These are phyloP conservation scores for Frankliniella fusca DNA, from an alignment of 2,888 invertebrate species.

Conservation along the genomic window DNA sequence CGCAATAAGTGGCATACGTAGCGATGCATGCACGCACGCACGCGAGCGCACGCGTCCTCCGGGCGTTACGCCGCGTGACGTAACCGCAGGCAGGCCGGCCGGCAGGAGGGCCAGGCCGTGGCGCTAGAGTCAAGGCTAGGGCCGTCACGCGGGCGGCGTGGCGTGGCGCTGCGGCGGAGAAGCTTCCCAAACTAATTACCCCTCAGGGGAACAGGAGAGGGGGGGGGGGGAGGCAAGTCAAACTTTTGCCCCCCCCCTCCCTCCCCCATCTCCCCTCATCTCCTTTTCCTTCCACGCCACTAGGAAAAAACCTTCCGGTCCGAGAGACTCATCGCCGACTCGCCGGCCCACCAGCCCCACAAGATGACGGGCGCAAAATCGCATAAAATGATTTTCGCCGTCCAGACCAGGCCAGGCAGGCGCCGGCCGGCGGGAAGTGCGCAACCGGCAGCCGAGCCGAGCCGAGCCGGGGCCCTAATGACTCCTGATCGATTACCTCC, in stretches of 20 bases:
- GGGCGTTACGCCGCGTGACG: not conserved
- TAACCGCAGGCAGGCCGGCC: not conserved
- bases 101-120: not conserved
- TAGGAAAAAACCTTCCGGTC: not conserved
- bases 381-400: too few relatives aligned
- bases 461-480: too few relatives aligned
- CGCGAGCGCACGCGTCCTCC: not conserved
- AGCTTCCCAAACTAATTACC: not conserved
- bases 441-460: too few relatives aligned
- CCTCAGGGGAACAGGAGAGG: not conserved
- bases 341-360: not conserved
- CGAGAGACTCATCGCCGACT: not conserved
- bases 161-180: not conserved
- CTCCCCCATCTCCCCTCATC: conserved; percentile 6
- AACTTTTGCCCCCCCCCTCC: not conserved
- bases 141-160: not conserved
- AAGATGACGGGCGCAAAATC: not conserved
- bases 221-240: not conserved
- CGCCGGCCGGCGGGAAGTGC: too few relatives aligned
- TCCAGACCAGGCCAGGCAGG: too few relatives aligned
- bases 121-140: conserved; percentile 18
- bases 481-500: too few relatives aligned
- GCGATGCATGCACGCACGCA: not conserved
- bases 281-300: conserved; percentile 24
- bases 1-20: too few relatives aligned